Percentiles rank a stretch among this genome's conserved stretches.
phyloP scores from a whole-genome alignment of 2,888 invertebrate species.

The Lamellibrachia satsuma region DNA sequence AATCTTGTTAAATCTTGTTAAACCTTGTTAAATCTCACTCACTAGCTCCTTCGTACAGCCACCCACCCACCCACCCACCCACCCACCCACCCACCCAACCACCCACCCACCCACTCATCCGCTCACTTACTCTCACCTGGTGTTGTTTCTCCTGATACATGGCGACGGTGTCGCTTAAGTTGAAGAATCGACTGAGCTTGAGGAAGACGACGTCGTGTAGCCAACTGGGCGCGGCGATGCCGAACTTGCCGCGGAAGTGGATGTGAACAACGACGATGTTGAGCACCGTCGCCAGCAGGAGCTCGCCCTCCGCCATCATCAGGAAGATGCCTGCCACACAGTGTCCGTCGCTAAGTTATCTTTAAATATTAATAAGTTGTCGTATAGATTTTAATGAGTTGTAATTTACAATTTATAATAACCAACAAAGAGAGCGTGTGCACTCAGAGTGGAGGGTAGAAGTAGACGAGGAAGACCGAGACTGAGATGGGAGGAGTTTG shows the following conservation, averaged over 20 bases:
- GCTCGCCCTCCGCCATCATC: neutral
- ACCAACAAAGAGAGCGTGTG: no score
- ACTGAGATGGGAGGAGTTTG: no score
- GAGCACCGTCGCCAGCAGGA: neutral
- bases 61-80: no score
- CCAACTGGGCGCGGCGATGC: neutral
- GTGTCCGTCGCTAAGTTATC: neutral
- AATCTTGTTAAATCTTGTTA: no score
- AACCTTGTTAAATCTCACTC: no score
- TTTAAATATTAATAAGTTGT: no score
- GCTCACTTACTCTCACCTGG: neutral
- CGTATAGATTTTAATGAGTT: no score
- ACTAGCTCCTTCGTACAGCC: neutral
- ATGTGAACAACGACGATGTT: neutral
- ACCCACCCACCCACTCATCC: neutral
- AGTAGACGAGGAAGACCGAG: no score
- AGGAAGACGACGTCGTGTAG: neutral
- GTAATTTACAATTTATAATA: no score
- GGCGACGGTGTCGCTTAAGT: neutral
- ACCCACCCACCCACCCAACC: neutral
- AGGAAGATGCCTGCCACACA: neutral
- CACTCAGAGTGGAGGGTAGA: no score
- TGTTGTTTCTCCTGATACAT: neutral
- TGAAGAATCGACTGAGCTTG: conserved; percentile 4
- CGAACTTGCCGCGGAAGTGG: neutral